Base-by-base conservation (phyloP, 2,797 vertebrate genomes). In the Bufotes viridis region DNA sequence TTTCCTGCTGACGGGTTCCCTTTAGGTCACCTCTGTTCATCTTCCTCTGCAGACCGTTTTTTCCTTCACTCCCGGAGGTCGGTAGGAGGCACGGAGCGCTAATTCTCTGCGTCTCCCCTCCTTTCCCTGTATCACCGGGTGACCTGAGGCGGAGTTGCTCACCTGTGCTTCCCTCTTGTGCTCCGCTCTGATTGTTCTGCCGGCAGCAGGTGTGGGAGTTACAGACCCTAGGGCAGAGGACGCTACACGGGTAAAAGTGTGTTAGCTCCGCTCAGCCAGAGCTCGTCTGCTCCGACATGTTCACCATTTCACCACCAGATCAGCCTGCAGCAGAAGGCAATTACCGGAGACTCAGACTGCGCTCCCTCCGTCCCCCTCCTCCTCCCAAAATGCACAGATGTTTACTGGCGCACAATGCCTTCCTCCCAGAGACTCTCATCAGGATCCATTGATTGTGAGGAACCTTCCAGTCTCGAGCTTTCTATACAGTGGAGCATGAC, bases 151-250 rank as follows among this genome's bases (percentile, higher is more conserved):
- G 49, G 53, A n/a, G 57, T 10, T 24, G 60, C 75, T 85, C 18
- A 18, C 26, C 26, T 75, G 67, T 15, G 58, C 74, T 65, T 22
- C 57, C 53, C 84, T 51, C 83, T 76, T 58, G 20, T 51, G 55
- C 84, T 86, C 24, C 34, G 76, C 61, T 86, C 75, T 80, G 76
- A 80, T 86, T 69, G 76, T 80, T 79, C 76, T 80, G 49, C 76
- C 80, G 74, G 69, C 26, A 74, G 57, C 86, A 87, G 86, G 80
- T 82, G 80, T 82, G 86, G 85, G 34, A 75, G 57, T 75, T 69
- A 63, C 69, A 87, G 78, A 82, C 65, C 70, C 70, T 51, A 11
- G 85, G 42, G 70, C 58, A 82, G 60, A 42, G 72, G 29, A 61
- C 26, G 67, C 78, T 81, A 74, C 65, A 60, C 22, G 61, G 65